These are phyloP conservation scores for Drosophila varians DNA, from an alignment of 1,140 invertebrate species.

Conservation along the genomic window DNA sequence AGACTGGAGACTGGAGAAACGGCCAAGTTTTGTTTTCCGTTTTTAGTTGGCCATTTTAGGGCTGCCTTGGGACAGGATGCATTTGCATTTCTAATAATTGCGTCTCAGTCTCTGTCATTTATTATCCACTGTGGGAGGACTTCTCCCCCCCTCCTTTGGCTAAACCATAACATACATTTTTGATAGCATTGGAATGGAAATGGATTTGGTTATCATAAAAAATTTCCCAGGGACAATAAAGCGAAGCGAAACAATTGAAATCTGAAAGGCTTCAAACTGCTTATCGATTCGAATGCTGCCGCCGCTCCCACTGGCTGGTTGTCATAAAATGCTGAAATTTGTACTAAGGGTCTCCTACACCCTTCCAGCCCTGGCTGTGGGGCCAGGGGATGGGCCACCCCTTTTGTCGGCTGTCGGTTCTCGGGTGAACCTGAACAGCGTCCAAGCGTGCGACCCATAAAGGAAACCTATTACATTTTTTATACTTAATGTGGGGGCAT, in stretches of 20 bases:
- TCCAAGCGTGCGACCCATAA: constrained; percentile 46
- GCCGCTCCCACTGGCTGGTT: constrained; percentile 35
- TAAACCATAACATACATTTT: constrained; percentile 51
- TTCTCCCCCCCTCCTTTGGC: not conserved
- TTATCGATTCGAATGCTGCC: constrained; percentile 69
- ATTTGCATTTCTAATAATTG: constrained; percentile 65
- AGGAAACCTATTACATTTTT: constrained; percentile 69
- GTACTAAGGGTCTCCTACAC: constrained; percentile 8
- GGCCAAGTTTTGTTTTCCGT: constrained; percentile 19
- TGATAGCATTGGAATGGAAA: constrained; percentile 63
- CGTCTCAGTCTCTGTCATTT: constrained; percentile 17
- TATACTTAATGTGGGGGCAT: constrained; percentile 66
- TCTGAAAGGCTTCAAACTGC: constrained; percentile 69
- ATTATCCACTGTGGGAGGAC: constrained; percentile 12
- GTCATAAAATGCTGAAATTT: constrained; percentile 67
- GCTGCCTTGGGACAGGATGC: constrained; percentile 38
- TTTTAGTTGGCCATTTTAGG: constrained; percentile 38
- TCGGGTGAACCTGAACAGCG: constrained; percentile 8
- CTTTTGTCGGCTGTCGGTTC: constrained; percentile 1
- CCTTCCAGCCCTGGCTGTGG: not conserved
- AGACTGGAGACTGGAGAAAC: not conserved
- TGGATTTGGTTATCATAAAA: constrained; percentile 67
- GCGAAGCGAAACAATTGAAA: constrained; percentile 66
- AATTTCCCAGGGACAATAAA: constrained; percentile 56
- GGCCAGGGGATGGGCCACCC: not conserved